These are phyloP conservation scores for Hirundichthys speculiger DNA, from an alignment of 2,113 vertebrate genomes.

Conservation along the genomic window DNA sequence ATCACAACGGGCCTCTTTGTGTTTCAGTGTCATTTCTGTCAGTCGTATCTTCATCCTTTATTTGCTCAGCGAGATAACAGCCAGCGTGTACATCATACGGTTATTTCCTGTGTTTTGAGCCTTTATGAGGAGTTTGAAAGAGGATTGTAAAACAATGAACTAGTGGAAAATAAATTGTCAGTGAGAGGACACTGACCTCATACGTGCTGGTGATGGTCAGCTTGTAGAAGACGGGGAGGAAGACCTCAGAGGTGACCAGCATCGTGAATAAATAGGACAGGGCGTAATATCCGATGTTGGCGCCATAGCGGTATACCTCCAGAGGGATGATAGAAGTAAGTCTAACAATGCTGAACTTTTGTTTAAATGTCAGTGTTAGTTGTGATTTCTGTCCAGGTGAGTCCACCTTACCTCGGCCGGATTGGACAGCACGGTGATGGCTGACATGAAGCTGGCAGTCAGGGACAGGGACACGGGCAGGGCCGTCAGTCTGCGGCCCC, in stretches of 20 bases:
- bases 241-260: constrained; percentile 87
- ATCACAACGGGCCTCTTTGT: no score
- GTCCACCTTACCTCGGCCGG: constrained; percentile 82
- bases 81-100: no score
- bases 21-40: no score
- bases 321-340: not conserved
- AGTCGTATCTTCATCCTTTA: no score
- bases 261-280: constrained; percentile 85
- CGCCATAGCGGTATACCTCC: constrained; percentile 87
- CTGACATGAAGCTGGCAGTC: constrained; percentile 97
- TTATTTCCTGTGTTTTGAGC: no score
- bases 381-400: not conserved
- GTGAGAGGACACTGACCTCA: constrained; percentile 75
- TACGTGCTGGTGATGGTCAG: constrained; percentile 91
- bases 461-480: constrained; percentile 91
- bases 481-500: constrained; percentile 86
- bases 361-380: no score
- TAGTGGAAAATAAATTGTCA: no score
- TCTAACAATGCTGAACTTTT: not conserved
- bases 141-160: no score
- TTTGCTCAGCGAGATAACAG: no score
- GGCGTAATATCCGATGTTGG: constrained; percentile 79
- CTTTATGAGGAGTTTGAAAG: no score
- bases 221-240: constrained; percentile 93
- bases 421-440: constrained; percentile 90